Percentiles rank a stretch among this genome's conserved stretches.
Evolutionary conservation across 2,888 invertebrate genomes (phyloP).

Genomic region (Unio pictorum): DNA sequence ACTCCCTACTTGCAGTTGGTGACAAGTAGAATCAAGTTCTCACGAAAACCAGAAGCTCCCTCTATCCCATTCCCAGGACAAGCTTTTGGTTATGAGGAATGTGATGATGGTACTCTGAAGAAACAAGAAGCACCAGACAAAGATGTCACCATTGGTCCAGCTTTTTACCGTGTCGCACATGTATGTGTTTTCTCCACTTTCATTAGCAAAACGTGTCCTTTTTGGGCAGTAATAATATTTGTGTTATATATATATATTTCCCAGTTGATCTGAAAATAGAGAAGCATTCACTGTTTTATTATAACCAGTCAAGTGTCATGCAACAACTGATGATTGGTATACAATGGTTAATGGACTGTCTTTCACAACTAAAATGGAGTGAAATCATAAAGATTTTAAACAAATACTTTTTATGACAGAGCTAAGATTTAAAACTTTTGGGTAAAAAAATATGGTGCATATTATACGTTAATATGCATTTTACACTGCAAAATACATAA

Average conservation of each 20-base stretch:
- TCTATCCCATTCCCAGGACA: constrained; percentile 70
- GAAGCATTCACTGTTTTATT: constrained; percentile 1
- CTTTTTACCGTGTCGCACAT: constrained; percentile 62
- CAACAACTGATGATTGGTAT: too few species aligned
- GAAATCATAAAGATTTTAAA: too few species aligned
- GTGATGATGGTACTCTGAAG: constrained; percentile 68
- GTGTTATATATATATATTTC: not conserved
- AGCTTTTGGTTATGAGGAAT: constrained; percentile 71
- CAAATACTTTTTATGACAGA: too few species aligned
- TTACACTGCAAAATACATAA: too few species aligned
- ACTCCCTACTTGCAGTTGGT: constrained; percentile 44
- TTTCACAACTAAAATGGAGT: too few species aligned
- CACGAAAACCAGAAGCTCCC: constrained; percentile 69
- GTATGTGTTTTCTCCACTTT: constrained; percentile 36
- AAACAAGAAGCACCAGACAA: constrained; percentile 68
- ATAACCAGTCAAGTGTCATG: not conserved
- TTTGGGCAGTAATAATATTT: too few species aligned
- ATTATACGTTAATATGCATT: too few species aligned
- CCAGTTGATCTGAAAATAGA: constrained; percentile 3
- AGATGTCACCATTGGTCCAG: constrained; percentile 69
- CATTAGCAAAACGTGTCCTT: too few species aligned
- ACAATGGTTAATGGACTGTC: too few species aligned
- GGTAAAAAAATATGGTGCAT: too few species aligned
- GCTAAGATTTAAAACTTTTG: too few species aligned
- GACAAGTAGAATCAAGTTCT: constrained; percentile 63